phyloP scores from a whole-genome alignment of 2,888 invertebrate species.

The Cephus runcator region DNA sequence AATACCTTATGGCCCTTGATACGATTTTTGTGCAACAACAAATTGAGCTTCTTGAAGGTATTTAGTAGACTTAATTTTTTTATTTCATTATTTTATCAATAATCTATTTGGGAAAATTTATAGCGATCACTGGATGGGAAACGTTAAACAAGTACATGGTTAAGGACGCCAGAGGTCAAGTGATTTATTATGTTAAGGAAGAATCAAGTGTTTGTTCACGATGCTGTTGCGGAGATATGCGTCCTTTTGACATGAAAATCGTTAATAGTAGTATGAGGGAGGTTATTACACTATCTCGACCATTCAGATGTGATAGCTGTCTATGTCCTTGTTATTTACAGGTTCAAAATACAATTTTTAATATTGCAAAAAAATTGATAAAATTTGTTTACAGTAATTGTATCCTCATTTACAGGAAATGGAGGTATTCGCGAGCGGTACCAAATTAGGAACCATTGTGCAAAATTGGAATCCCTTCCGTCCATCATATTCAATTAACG shows the following conservation, averaged over 20 bases:
- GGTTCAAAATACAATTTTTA: slow-evolving; percentile 56
- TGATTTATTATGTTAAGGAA: slow-evolving; percentile 83
- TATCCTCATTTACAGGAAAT: slow-evolving; percentile 68
- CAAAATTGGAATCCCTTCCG: slow-evolving; percentile 82
- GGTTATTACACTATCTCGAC: slow-evolving; percentile 86
- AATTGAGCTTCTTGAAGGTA: slow-evolving; percentile 78
- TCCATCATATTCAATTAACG: slow-evolving; percentile 79
- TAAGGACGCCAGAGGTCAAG: slow-evolving; percentile 82
- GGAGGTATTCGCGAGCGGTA: slow-evolving; percentile 78
- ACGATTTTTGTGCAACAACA: slow-evolving; percentile 85
- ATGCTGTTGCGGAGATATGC: slow-evolving; percentile 83
- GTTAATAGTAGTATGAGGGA: slow-evolving; percentile 84
- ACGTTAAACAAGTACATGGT: slow-evolving; percentile 90
- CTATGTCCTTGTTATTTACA: slow-evolving; percentile 88
- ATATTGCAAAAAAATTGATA: too few species aligned
- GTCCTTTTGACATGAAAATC: slow-evolving; percentile 90
- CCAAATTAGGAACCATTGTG: slow-evolving; percentile 76
- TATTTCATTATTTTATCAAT: slow-evolving; percentile 3
- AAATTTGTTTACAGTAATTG: slow-evolving; percentile 11
- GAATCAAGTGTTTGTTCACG: slow-evolving; percentile 87
- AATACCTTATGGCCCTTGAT: slow-evolving; percentile 90
- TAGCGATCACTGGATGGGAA: slow-evolving; percentile 87
- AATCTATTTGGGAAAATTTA: slow-evolving; percentile 35
- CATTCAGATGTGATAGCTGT: slow-evolving; percentile 84
- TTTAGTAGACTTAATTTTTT: slow-evolving; percentile 34